These are phyloP conservation scores for Omphaloscelis lunosa DNA, from an alignment of 2,888 invertebrate genomes.

Conservation along the genomic window DNA sequence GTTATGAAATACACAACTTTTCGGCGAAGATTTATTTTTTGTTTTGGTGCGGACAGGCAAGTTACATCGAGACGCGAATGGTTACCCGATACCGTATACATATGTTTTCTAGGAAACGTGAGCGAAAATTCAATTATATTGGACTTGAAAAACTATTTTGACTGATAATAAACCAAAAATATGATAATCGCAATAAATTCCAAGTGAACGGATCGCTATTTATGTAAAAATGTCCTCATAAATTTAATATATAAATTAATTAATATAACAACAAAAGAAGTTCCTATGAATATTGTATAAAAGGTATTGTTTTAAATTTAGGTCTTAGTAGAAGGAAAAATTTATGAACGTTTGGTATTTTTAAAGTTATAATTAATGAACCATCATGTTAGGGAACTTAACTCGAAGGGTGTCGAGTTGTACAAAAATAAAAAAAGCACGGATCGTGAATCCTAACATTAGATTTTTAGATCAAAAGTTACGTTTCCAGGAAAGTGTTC, in stretches of 20 bases:
- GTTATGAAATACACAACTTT: constrained; percentile 86
- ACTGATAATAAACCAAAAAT: constrained; percentile 76
- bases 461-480: constrained; percentile 88
- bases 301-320: constrained; percentile 90
- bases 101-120: constrained; percentile 88
- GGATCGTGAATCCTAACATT: constrained; percentile 90
- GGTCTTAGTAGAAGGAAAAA: constrained; percentile 90
- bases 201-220: constrained; percentile 90
- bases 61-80: constrained; percentile 81
- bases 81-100: constrained; percentile 82
- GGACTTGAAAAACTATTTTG: constrained; percentile 77
- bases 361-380: constrained; percentile 88
- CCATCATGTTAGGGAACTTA: constrained; percentile 86
- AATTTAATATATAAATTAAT: constrained; percentile 90
- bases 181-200: constrained; percentile 78
- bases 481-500: constrained; percentile 91
- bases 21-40: constrained; percentile 80
- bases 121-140: constrained; percentile 75
- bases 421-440: constrained; percentile 87
- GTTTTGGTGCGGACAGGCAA: constrained; percentile 83
- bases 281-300: constrained; percentile 91
- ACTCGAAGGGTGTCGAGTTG: constrained; percentile 80
- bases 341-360: constrained; percentile 90
- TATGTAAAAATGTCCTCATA: constrained; percentile 90
- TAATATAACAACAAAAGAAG: constrained; percentile 91